A percentile compares a stretch with the other conserved stretches of the same genome.
Evolutionary conservation across 2,888 invertebrate species (phyloP).

Genomic region (Desoria tigrina): DNA sequence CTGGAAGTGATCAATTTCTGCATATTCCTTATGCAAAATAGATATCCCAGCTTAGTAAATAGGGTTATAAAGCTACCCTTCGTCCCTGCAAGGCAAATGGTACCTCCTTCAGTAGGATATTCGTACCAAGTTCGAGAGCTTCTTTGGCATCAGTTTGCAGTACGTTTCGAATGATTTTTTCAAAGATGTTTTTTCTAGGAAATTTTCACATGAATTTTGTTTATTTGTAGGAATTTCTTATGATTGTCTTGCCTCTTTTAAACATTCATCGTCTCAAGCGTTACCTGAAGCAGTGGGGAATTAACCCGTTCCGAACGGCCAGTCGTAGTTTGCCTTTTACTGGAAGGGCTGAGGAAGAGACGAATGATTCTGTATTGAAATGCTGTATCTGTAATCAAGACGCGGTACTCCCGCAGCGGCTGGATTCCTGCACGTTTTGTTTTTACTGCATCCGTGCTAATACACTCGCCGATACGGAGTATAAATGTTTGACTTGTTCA

Average conservation of each 20-base stretch:
- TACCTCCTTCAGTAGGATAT: constrained; percentile 38
- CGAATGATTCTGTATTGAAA: constrained; percentile 17
- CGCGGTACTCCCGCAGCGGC: constrained; percentile 43
- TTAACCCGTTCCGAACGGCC: neutral
- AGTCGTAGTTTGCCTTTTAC: no score
- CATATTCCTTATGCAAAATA: constrained; percentile 45
- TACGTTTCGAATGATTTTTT: no score
- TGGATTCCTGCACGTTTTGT: constrained; percentile 33
- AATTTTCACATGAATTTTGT: no score
- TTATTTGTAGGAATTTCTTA: constrained; percentile 44
- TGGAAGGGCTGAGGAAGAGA: neutral
- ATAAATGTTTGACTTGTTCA: no score
- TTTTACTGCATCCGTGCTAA: constrained; percentile 46
- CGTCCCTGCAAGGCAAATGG: constrained; percentile 30
- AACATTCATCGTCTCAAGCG: constrained; percentile 41
- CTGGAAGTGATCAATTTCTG: constrained; percentile 41
- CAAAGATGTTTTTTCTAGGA: no score
- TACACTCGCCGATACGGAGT: constrained; percentile 22
- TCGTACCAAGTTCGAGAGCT: constrained; percentile 48
- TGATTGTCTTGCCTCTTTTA: constrained; percentile 43
- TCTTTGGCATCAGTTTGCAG: constrained; percentile 51
- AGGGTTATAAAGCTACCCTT: constrained; percentile 33
- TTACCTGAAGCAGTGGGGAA: constrained; percentile 20
- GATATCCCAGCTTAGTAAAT: constrained; percentile 40
- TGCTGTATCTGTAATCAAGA: constrained; percentile 44